A percentile compares a stretch with the other conserved stretches of the same genome.
Evolutionary conservation across 2,113 vertebrate genomes (phyloP).

Genomic region (Eulacestoma nigropectus): DNA sequence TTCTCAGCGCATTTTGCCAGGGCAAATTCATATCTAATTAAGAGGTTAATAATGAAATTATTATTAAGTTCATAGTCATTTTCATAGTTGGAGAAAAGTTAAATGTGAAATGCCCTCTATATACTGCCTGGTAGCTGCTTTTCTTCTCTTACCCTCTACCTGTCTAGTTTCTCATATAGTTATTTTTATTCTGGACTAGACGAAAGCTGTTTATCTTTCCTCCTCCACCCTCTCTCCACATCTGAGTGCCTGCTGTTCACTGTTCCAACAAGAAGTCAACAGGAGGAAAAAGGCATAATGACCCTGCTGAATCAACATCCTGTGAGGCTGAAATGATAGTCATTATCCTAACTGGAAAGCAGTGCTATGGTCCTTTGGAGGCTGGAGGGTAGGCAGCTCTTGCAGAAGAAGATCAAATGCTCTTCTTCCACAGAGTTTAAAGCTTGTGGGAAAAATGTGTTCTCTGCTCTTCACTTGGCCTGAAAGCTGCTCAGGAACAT

Average conservation of each 20-base stretch:
- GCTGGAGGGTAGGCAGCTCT: background rate
- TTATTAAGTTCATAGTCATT: background rate
- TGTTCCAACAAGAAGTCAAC: background rate
- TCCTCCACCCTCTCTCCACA: background rate
- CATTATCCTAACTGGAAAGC: background rate
- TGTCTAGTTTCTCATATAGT: background rate
- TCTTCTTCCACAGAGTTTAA: background rate
- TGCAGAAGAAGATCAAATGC: background rate
- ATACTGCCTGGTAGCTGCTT: background rate
- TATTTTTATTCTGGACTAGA: background rate
- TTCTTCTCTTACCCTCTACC: background rate
- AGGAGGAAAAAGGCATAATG: background rate
- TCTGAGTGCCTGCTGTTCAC: background rate
- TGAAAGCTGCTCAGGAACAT: background rate
- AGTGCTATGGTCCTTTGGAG: background rate
- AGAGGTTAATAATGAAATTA: background rate
- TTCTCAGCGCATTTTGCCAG: background rate
- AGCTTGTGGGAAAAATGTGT: background rate
- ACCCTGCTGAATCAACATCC: constrained; percentile 21
- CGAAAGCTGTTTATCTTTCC: background rate
- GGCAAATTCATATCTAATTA: background rate
- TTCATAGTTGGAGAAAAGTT: background rate
- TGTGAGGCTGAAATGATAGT: background rate
- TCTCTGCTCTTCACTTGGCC: background rate
- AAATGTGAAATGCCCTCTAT: background rate